These are phyloP conservation scores for Silurus asotus DNA, from an alignment of 2,113 vertebrate species.

Conservation along the genomic window DNA sequence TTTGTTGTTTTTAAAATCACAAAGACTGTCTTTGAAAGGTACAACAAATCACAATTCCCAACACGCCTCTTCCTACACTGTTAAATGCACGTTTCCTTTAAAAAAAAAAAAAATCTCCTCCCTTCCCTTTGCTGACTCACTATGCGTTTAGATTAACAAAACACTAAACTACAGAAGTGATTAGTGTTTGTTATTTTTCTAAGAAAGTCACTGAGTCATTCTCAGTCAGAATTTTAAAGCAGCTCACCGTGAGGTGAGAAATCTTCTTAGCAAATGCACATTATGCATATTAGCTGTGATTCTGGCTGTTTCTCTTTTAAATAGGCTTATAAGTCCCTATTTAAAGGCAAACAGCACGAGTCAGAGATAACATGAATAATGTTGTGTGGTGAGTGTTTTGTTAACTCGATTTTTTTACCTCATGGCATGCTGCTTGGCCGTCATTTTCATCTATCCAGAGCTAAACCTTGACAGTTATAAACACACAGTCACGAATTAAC, in stretches of 20 bases:
- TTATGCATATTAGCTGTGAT: conserved; percentile 28
- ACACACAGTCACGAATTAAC: neutral
- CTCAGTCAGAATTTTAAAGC: conserved; percentile 17
- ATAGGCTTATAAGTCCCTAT: conserved; percentile 8
- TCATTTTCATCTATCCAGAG: conserved; percentile 8
- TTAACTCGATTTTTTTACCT: neutral
- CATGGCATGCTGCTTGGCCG: neutral
- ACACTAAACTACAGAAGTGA: conserved; percentile 10
- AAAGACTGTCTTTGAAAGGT: conserved; percentile 5
- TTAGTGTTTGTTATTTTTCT: neutral
- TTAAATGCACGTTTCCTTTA: neutral
- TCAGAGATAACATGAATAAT: conserved; percentile 16
- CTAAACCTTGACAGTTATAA: neutral
- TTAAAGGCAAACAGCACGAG: neutral
- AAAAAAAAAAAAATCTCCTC: neutral
- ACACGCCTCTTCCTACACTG: neutral
- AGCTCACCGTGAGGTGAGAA: conserved; percentile 6
- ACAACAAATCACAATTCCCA: neutral
- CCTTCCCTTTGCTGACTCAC: neutral
- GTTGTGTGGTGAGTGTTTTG: neutral
- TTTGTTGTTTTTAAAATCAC: conserved; percentile 35
- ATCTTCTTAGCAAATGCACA: conserved; percentile 30
- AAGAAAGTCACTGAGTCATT: conserved; percentile 4
- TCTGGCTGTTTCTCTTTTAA: conserved; percentile 18
- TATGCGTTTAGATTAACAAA: conserved; percentile 19